Evolutionary conservation across 2,888 invertebrate species (phyloP), one percentile per base, ranked within the genome.

Genomic region (Drosophila koepferae): DNA sequence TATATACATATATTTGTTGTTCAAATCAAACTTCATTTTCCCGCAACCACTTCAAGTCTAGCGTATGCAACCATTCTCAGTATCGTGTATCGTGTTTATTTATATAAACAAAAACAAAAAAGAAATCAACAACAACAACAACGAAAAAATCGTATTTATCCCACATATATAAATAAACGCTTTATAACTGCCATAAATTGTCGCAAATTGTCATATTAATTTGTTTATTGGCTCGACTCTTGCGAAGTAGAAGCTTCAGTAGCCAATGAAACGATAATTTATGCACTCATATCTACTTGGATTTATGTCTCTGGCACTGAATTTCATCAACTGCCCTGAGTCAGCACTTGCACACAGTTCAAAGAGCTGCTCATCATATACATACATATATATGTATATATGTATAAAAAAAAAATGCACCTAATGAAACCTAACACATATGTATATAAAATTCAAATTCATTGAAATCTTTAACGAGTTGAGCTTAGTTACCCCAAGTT

Each of bases 191-290:
- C 67, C 74, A 76, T 67, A 76, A 76, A 76, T 73, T 67, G 66
- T 75, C 62, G 62, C 59, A 77, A 72, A 72, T 63, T 75, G 78
- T 72, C 75, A 77, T 58, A 72, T 76, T 77, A 77, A 76, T 76
- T 76, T 63, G 78, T 58, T 77, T 77, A 77, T 76, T 67, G 67
- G 54, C 55, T 48, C 23, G 49, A 10, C 49, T 40, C 46, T 60
- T 43, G 31, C 20, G 51, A n/a, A 38, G 46, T 56, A 18, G 43
- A 44, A 65, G 55, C 65, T 64, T 49, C 65, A 63, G 63, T 60
- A 38, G 66, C 48, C 63, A 60, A 63, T 66, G 28, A 49, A 55
- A 54, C 61, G 23, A 62, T 59, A 49, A 65, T 75, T 63, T 77
- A 61, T 77, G 58, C 28, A 59, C 54, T 58, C 43, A 16, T 38